Evolutionary conservation across 2,888 invertebrate genomes (phyloP).

Genomic region (Diplazon laetatorius): DNA sequence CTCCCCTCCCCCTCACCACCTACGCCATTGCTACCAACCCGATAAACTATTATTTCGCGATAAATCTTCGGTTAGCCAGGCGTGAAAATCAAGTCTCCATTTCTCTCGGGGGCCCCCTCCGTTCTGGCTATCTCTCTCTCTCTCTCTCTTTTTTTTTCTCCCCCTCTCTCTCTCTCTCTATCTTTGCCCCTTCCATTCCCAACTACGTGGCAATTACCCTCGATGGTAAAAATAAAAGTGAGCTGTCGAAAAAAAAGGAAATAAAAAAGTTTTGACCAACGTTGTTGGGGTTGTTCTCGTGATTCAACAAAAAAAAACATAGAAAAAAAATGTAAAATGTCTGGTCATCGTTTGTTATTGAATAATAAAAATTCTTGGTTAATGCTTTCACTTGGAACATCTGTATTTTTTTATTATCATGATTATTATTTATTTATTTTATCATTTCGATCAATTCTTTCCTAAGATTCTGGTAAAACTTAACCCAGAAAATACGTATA

Average conservation of each 20-base stretch:
- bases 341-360: constrained; percentile 9
- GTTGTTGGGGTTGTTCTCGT: neutral
- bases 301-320: neutral
- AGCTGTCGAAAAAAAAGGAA: no score
- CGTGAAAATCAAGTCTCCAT: constrained; percentile 41
- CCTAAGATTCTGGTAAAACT: no score
- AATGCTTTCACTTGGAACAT: no score
- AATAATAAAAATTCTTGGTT: constrained; percentile 24
- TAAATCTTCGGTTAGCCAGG: constrained; percentile 69
- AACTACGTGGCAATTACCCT: constrained; percentile 33
- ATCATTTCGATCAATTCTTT: no score
- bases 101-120: neutral
- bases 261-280: no score
- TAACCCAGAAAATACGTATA: no score
- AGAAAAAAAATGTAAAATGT: no score
- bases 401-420: no score
- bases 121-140: neutral
- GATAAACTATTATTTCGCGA: constrained; percentile 78
- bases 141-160: no score
- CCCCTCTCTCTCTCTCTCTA: no score
- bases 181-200: no score
- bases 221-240: no score
- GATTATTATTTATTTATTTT: neutral
- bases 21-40: constrained; percentile 47
- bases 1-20: constrained; percentile 51